Base-by-base conservation (phyloP, 2,113 vertebrate genomes). In the Spea bombifrons region DNA sequence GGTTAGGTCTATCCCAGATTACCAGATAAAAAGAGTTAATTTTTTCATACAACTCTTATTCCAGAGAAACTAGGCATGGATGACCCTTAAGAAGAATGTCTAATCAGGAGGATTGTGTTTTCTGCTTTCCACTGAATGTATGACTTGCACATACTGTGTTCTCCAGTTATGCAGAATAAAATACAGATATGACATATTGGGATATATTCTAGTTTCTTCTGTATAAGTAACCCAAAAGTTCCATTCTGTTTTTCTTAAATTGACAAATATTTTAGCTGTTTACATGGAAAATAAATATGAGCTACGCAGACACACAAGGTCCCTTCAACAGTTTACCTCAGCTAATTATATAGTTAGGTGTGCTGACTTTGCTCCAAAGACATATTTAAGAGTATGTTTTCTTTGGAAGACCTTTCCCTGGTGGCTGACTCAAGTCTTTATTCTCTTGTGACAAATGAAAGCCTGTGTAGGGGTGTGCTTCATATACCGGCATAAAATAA, bases 361-460 rank as follows among this genome's bases (percentile, higher is more conserved):
- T 49, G 3, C 65, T 87, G 82, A 86, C 83, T 84, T 76, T 83
- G 87, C 87, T 88, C 86, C 88, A 91, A 88, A 90, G 81, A 91
- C 89, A 89, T 86, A 90, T 83, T 84, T 86, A 90, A 84, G 84
- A 85, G 76, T 85, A 72, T 92, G 86, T 91, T 91, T 93, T 88
- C 84, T 87, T 91, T 92, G 88, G 88, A 88, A 66, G 52, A 82
- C 7, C 75, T 55, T 83, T 44, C 48, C 83, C 83, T 85, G 80
- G 86, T 85, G 82, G 84, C 78, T 87, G 73, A 79, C 86, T 86
- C 80, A 70, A 85, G 78, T 85, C 81, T 74, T 88, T 87, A 85
- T 89, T 75, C 64, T 66, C 9, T 46, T 16, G 5, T 10, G 9
- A 67, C 75, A 76, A 68, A 53, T 5, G 12, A 3, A 68, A 55